Percentiles rank a stretch among this genome's conserved stretches.
Evolutionary conservation across 2,888 invertebrate genomes (phyloP).

Genomic region (Chrysomela aeneicollis): DNA sequence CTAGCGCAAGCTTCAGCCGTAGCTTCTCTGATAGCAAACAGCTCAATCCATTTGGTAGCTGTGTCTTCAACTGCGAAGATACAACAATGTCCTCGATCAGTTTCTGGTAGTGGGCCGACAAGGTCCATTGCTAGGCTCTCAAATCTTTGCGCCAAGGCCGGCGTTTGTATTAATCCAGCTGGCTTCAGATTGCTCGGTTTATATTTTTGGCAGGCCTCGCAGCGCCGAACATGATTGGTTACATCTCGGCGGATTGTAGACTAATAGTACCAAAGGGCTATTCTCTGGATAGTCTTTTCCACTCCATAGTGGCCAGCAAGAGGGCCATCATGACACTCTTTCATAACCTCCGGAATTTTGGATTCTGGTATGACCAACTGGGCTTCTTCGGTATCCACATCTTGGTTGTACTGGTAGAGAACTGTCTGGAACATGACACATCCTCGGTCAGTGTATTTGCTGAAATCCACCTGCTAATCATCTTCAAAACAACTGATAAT

Average conservation of each 20-base stretch:
- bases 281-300: constrained; percentile 38
- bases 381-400: constrained; percentile 14
- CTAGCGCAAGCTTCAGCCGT: constrained; percentile 38
- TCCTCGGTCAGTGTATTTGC: not conserved
- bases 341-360: not conserved
- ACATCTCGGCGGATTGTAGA: not conserved
- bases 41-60: constrained; percentile 40
- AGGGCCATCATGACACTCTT: constrained; percentile 10
- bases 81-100: constrained; percentile 31
- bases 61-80: constrained; percentile 46
- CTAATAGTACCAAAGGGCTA: constrained; percentile 18
- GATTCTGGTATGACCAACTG: constrained; percentile 12
- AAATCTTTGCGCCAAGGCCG: constrained; percentile 41
- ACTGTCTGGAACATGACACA: not conserved
- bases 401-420: constrained; percentile 8
- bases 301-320: constrained; percentile 32
- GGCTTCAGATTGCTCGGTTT: constrained; percentile 46
- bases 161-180: constrained; percentile 47
- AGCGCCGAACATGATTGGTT: not conserved
- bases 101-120: constrained; percentile 46
- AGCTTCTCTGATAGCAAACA: too few species aligned
- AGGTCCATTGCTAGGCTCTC: constrained; percentile 47
- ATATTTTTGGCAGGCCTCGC: constrained; percentile 38
- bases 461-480: not conserved
- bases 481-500: too few species aligned